Percentiles rank a stretch among this genome's conserved stretches.
Evolutionary conservation across 2,888 invertebrate genomes (phyloP).

Genomic region (Callimorpha dominula): DNA sequence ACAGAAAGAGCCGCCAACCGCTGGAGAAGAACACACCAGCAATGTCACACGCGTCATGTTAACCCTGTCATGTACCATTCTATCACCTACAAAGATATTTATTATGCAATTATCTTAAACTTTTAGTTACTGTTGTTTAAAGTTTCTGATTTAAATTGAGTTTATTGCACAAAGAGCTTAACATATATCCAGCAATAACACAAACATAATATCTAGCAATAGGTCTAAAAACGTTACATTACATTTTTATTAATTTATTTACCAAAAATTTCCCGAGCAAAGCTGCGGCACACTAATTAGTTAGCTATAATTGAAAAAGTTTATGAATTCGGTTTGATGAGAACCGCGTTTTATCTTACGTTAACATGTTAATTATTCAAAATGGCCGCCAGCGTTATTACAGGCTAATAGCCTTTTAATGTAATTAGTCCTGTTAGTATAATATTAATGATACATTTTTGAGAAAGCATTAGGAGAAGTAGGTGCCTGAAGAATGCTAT

Average conservation of each 20-base stretch:
- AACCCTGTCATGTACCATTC: too few species aligned
- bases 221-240: not conserved
- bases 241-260: not conserved
- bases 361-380: slow-evolving; percentile 4
- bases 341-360: not conserved
- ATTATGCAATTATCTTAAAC: too few species aligned
- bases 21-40: too few species aligned
- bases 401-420: not conserved
- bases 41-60: too few species aligned
- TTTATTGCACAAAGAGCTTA: too few species aligned
- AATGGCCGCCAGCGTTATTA: slow-evolving; percentile 1
- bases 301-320: not conserved
- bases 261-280: not conserved
- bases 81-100: too few species aligned
- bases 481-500: slow-evolving; percentile 15
- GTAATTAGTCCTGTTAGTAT: not conserved
- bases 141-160: too few species aligned
- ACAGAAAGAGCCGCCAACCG: too few species aligned
- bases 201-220: too few species aligned
- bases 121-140: too few species aligned
- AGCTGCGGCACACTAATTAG: not conserved
- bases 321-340: not conserved
- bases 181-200: not conserved
- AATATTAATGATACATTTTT: not conserved
- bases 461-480: slow-evolving; percentile 25